Evolutionary conservation across 1,140 invertebrate species (phyloP), one percentile per base, ranked within the genome.

Genomic region (Lordiphosa mommai): DNA sequence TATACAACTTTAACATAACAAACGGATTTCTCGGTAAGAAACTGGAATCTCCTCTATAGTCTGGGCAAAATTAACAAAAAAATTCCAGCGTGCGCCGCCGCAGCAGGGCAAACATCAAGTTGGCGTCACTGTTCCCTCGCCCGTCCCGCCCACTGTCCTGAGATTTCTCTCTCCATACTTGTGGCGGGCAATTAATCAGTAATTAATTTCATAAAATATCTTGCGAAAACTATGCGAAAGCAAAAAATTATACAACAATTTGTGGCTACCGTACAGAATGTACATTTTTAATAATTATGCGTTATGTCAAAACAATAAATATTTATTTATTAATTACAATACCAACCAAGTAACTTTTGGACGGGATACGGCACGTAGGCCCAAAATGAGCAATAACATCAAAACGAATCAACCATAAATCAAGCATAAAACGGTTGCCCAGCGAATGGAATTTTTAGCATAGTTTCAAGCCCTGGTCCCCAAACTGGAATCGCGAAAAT

Each of bases 301-400:
- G 66, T 51, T 66, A 69, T 55, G 71, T 76, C 76, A 82, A 80
- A 82, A 82, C 76, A 74, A 82, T 80, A 82, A 71, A 80, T 82
- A 80, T 76, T 82, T 82, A 80, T 76, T 53, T 52, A 63, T 76
- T 63, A 50, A 53, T 34, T 48, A 48, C 46, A 36, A 17, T 40
- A 4, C 20, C 8, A n/a, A n/a, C n/a, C n/a, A n/a, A n/a, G n/a
- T n/a, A n/a, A n/a, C n/a, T n/a, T n/a, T n/a, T 43, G 43, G 53
- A 6, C 12, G 30, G 65, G 49, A 9, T 23, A 20, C 52, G 37
- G 68, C 76, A 82, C 74, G 74, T 74, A 79, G 70, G 40, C 76
- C 67, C 61, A 61, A 65, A 73, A 60, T 58, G 46, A 59, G 52
- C 64, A 77, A 65, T 79, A 79, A 79, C 47, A 80, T 74, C 58